These are phyloP conservation scores for Copidosoma floridanum DNA, from an alignment of 1,140 invertebrate species.

Conservation along the genomic window DNA sequence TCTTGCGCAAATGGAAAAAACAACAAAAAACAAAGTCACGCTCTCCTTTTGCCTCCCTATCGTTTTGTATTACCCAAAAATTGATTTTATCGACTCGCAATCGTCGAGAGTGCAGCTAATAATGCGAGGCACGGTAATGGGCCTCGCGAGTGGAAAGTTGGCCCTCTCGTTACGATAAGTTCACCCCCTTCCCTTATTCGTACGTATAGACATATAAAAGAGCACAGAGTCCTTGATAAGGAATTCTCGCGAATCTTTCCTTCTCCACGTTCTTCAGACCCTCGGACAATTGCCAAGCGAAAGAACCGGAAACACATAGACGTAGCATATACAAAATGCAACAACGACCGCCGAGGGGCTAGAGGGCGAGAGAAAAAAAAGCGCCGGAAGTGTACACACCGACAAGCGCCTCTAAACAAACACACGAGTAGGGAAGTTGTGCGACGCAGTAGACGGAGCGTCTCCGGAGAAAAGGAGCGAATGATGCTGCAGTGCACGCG, in stretches of 20 bases:
- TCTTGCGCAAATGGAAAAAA: too few relatives aligned
- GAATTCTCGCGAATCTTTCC: conserved; percentile 36
- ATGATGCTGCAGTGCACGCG: too few relatives aligned
- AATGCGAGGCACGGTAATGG: conserved; percentile 44
- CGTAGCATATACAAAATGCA: conserved; percentile 51
- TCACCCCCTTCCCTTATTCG: too few relatives aligned
- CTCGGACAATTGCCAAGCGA: too few relatives aligned
- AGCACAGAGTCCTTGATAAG: conserved; percentile 32
- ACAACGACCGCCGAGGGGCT: conserved; percentile 41
- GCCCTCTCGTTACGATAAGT: conserved; percentile 25
- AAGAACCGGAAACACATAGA: conserved; percentile 39
- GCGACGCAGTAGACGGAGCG: conserved; percentile 2
- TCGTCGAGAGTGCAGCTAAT: conserved; percentile 45
- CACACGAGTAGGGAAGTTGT: neutral
- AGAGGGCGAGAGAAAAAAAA: conserved; percentile 18
- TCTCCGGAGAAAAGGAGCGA: neutral
- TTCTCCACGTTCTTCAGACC: conserved; percentile 28
- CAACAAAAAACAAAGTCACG: too few relatives aligned
- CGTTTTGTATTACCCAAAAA: too few relatives aligned
- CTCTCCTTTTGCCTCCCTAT: too few relatives aligned
- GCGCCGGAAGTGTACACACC: neutral
- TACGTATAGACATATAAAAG: too few relatives aligned
- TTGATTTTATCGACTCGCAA: conserved; percentile 32
- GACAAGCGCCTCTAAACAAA: too few relatives aligned
- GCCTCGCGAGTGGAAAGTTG: conserved; percentile 23